Evolutionary conservation across 2,113 vertebrate species (phyloP).

Genomic region (Macaca fascicularis): T2T-MFA8v1.1 NC_088378.1:64728001-64728500

Average conservation of each 20-base stretch:
- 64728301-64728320: background rate
- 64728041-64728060: conserved; percentile 26
- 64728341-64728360: background rate
- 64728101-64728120: background rate
- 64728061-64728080: conserved; percentile 23
- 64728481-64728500: background rate
- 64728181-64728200: conserved; percentile 13
- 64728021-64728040: conserved; percentile 52
- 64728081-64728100: conserved; percentile 9
- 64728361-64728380: background rate
- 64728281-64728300: background rate
- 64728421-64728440: background rate
- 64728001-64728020: conserved; percentile 44
- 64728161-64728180: conserved; percentile 16
- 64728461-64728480: no score
- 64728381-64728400: background rate
- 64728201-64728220: background rate
- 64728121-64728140: background rate
- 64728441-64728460: no score
- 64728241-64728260: background rate
- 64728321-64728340: background rate
- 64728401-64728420: background rate
- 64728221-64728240: background rate
- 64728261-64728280: background rate
- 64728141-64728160: background rate